Evolutionary conservation across 2,113 vertebrate species (phyloP).

Genomic region (Paramisgurnus dabryanus): DNA sequence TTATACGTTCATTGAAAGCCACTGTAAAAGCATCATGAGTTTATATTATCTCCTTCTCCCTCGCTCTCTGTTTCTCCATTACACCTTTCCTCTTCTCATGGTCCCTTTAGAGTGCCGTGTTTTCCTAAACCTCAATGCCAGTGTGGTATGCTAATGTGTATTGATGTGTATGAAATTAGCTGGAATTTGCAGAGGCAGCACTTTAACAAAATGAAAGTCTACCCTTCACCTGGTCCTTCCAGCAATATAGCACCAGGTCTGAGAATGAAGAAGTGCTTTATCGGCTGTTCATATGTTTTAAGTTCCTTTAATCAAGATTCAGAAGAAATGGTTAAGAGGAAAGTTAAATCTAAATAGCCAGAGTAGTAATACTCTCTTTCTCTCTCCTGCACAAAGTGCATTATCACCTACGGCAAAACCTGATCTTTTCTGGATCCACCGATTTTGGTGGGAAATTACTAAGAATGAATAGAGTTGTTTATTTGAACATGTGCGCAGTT

Average conservation of each 20-base stretch:
- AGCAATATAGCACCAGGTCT: background rate
- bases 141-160: constrained; percentile 47
- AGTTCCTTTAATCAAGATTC: background rate
- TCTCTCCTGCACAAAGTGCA: background rate
- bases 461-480: too few relatives aligned
- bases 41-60: constrained; percentile 67
- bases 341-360: background rate
- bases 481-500: too few relatives aligned
- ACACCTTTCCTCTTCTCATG: constrained; percentile 15
- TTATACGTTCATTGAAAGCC: constrained; percentile 72
- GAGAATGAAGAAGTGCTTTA: background rate
- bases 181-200: constrained; percentile 44
- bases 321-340: background rate
- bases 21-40: constrained; percentile 71
- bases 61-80: constrained; percentile 48
- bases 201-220: constrained; percentile 45
- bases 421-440: background rate
- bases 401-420: background rate
- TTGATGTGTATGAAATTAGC: constrained; percentile 53
- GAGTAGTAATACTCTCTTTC: background rate
- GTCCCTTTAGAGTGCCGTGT: constrained; percentile 24
- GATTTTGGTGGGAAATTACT: background rate
- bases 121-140: constrained; percentile 25
- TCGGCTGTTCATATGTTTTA: background rate
- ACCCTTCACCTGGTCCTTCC: constrained; percentile 16